Evolutionary conservation across 2,888 invertebrate species (phyloP).

Genomic region (Marasmarcha lunaedactyla): DNA sequence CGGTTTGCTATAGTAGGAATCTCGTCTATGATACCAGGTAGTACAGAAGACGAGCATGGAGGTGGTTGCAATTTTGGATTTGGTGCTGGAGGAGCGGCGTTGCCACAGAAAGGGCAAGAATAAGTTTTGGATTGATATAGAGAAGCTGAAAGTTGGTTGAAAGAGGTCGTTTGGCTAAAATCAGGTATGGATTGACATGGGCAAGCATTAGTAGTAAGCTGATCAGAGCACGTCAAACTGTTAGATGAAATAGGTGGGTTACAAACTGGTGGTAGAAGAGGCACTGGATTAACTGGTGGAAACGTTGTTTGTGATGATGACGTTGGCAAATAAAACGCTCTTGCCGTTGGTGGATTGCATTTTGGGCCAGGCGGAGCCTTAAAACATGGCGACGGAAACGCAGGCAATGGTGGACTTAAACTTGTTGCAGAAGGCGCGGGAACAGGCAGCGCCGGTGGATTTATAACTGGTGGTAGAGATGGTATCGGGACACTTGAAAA

Average conservation of each 20-base stretch:
- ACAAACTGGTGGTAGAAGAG: not conserved
- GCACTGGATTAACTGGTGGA: conserved; percentile 4
- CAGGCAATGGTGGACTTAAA: no score
- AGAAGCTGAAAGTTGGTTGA: not conserved
- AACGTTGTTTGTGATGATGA: conserved; percentile 19
- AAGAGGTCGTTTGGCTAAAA: no score
- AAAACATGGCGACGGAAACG: no score
- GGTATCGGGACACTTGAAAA: no score
- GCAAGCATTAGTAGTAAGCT: no score
- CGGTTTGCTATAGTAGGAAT: not conserved
- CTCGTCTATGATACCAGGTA: not conserved
- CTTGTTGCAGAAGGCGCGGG: no score
- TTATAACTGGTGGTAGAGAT: no score
- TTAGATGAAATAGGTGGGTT: not conserved
- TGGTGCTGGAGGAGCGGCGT: not conserved
- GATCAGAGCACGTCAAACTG: no score
- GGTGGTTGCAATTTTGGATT: not conserved
- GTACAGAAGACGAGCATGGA: not conserved
- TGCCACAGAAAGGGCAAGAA: not conserved
- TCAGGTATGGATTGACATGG: no score
- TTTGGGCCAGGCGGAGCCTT: conserved; percentile 13
- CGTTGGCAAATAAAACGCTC: conserved; percentile 22
- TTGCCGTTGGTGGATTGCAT: conserved; percentile 21
- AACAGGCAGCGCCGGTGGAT: no score
- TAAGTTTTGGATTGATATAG: not conserved